A percentile compares a stretch with the other conserved stretches of the same genome.
phyloP scores from a whole-genome alignment of 2,113 vertebrate genomes.

The Sturnira hondurensis region DNA sequence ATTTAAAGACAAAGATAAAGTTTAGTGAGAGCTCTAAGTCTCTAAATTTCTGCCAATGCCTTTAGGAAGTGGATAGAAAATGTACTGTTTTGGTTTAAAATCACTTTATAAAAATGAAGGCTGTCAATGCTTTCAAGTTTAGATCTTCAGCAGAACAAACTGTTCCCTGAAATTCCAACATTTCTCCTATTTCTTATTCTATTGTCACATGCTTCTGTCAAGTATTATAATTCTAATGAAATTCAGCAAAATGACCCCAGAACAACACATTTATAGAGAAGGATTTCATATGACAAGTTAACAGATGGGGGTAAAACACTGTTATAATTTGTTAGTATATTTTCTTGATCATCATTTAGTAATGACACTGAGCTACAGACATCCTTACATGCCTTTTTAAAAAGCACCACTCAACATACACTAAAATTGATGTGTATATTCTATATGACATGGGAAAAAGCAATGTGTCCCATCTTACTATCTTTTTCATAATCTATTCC shows the following conservation, averaged over 20 bases:
- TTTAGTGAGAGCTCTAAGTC: constrained; percentile 43
- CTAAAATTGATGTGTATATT: not conserved
- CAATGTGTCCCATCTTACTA: not conserved
- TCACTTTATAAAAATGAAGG: constrained; percentile 44
- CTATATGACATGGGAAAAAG: not conserved
- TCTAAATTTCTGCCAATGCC: constrained; percentile 35
- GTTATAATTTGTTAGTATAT: not conserved
- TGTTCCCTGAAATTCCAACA: not conserved
- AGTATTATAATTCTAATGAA: constrained; percentile 22
- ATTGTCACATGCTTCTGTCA: not conserved
- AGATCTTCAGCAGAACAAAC: constrained; percentile 3
- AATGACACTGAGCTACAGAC: not conserved
- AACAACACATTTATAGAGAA: constrained; percentile 1
- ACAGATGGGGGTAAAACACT: not conserved
- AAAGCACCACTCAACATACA: not conserved
- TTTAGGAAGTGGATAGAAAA: constrained; percentile 46
- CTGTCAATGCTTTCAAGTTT: not conserved
- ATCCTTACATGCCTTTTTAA: not conserved
- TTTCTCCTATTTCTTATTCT: not conserved
- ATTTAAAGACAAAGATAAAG: constrained; percentile 45
- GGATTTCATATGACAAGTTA: not conserved
- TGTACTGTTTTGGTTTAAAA: constrained; percentile 33
- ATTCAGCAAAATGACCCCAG: not conserved
- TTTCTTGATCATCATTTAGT: constrained; percentile 26
- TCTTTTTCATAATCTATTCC: not conserved